These are phyloP conservation scores for Drosophila subquinaria DNA, from an alignment of 2,888 invertebrate genomes.

Conservation along the genomic window DNA sequence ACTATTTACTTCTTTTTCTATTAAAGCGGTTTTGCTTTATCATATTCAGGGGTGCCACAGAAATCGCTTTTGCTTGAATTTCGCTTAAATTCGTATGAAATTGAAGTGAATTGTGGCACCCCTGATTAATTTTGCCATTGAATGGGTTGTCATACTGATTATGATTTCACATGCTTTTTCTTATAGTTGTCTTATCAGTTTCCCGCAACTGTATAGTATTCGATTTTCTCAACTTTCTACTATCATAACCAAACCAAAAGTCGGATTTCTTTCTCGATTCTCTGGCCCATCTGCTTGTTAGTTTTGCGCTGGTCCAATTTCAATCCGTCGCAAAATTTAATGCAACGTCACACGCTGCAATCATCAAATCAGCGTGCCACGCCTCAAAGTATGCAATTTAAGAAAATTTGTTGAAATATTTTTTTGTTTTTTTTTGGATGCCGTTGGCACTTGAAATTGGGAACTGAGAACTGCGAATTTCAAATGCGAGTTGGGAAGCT, in stretches of 20 bases:
- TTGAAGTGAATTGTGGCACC: too few species aligned
- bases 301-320: constrained; percentile 11
- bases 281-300: constrained; percentile 5
- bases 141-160: background rate
- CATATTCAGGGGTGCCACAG: background rate
- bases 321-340: constrained; percentile 37
- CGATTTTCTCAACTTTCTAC: background rate
- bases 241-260: background rate
- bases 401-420: constrained; percentile 43
- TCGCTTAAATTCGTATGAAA: too few species aligned
- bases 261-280: background rate
- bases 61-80: too few species aligned
- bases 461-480: constrained; percentile 16
- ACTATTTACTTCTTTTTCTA: too few species aligned
- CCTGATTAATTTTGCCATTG: background rate
- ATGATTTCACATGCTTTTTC: background rate
- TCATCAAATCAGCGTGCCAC: constrained; percentile 70
- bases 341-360: constrained; percentile 45
- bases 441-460: constrained; percentile 32
- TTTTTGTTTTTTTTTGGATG: constrained; percentile 39
- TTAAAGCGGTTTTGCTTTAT: too few species aligned
- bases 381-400: constrained; percentile 80
- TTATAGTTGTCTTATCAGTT: background rate
- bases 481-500: constrained; percentile 12
- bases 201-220: background rate